Evolutionary conservation across 1,140 invertebrate genomes (phyloP), one percentile per base, ranked within the genome.

Genomic region (Caenorhabditis briggsae): DNA sequence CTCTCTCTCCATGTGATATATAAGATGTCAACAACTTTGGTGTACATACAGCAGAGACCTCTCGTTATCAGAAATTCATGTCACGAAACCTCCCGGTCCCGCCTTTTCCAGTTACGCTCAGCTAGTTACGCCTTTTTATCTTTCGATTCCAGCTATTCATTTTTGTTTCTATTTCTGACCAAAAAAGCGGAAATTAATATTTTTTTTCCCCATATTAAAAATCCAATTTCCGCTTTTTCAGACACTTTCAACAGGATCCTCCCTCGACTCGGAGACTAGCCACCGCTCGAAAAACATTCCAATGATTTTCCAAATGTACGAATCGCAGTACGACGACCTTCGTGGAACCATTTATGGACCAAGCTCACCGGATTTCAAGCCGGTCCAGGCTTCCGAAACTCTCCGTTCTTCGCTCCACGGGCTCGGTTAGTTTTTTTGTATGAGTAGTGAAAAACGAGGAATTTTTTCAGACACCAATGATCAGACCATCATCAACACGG

Each of bases 281-380:
- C 85, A 86, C 33, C 58, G 70, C 14, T 87, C 86, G 6, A 65
- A 82, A 33, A 88, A 88, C 58, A 88, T 88, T 88, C 88, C 88
- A 11, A 84, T 88, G 82, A 88, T 88, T 65, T 88, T 87, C 59
- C 88, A 88, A 85, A 87, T 88, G 86, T 88, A 88, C 70, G 88
- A 88, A 83, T 86, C 82, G 56, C 88, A 88, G 65, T 88, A 88
- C 59, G 88, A 88, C 18, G 88, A 88, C 48, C 83, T 88, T n/a
- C 86, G 88, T 18, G 88, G 88, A 6, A 88, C 88, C 5, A 83
- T 88, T 11, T 88, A 88, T 58, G 88, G 88, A 7, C 88, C 88
- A 18, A 83, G 83, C 7, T 89, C 87, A 0, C 88, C 88, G 23
- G 88, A 88, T 53, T 88, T 88, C 56, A 83, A 85, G 18, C 88